Evolutionary conservation across 2,888 invertebrate genomes (phyloP), one percentile per base, ranked within the genome.

Genomic region (Latrodectus hesperus): DNA sequence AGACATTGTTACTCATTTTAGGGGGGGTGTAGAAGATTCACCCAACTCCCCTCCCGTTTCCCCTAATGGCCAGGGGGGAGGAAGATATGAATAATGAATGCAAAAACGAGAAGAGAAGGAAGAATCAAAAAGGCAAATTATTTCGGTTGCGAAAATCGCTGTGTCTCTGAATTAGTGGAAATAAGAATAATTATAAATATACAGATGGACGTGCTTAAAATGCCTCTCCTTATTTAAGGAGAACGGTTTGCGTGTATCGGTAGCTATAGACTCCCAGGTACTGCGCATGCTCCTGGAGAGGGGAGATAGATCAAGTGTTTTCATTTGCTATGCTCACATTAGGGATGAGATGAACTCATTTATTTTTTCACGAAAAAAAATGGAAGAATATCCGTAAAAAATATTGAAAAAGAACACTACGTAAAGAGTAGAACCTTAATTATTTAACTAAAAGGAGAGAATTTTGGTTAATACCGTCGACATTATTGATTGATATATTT

Each of bases 101-200:
- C 70, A 83, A 68, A 82, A 74, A 73, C 68, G 51, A 79, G 65
- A 17, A 60, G 22, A 52, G 55, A 22, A 70, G 70, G 38, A 82
- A 68, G 74, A 82, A 73, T 74, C 82, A 65, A 51, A 55, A 22
- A 75, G 75, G 22, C 49, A 70, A 76, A 83, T 83, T 81, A 81
- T 74, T 74, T 73, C 81, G 53, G 53, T 74, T 81, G 51, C 73
- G 16, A 53, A 74, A 80, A 73, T 64, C 60, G 72, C 60, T 60
- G 64, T 65, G 51, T 64, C 67, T 38, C 67, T 26, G 81, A 81
- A 81, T 81, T 81, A 81, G 73, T 73, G 73, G 65, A 73, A 73
- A 81, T 81, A 81, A 81, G 81, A 74, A 81, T 81, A 81, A 81
- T 81, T 81, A 81, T 81, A 81, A 74, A 74, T 65, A 81, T 65